These are phyloP conservation scores for Helicolenus hilgendorfi DNA, from an alignment of 2,797 vertebrate genomes.

Conservation along the genomic window DNA sequence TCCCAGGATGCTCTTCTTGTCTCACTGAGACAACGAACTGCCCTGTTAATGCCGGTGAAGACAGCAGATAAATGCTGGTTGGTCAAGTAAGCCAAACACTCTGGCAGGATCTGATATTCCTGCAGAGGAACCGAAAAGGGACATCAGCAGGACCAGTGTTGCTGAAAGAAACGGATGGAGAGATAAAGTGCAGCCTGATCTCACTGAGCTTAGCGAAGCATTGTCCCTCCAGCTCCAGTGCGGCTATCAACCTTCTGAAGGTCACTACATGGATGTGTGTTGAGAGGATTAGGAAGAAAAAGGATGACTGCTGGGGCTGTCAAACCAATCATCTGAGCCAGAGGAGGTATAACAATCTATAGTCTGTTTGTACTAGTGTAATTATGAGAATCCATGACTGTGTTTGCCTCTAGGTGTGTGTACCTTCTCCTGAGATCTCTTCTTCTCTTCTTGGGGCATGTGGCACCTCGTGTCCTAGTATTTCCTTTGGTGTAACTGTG, in stretches of 20 bases:
- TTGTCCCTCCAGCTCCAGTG: neutral
- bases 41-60: neutral
- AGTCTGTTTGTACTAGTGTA: constrained; percentile 1
- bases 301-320: neutral
- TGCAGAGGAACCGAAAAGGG: neutral
- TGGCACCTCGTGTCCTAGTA: constrained; percentile 22
- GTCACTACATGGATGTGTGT: constrained; percentile 1
- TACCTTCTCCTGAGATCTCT: neutral
- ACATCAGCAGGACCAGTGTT: constrained; percentile 2
- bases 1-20: neutral
- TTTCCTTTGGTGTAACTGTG: constrained; percentile 50
- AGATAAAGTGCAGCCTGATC: neutral
- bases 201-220: neutral
- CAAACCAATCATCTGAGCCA: constrained; percentile 10
- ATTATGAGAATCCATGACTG: constrained; percentile 10
- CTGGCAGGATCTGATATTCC: neutral
- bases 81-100: neutral
- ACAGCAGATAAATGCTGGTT: neutral
- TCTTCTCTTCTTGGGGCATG: neutral
- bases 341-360: neutral
- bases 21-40: neutral
- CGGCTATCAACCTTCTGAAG: constrained; percentile 4
- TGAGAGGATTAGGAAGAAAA: constrained; percentile 33
- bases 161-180: constrained; percentile 12
- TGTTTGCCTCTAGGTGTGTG: neutral